Conservation (phyloP, 1,140 invertebrate species). For the Matsumurasca onukii region DNA sequence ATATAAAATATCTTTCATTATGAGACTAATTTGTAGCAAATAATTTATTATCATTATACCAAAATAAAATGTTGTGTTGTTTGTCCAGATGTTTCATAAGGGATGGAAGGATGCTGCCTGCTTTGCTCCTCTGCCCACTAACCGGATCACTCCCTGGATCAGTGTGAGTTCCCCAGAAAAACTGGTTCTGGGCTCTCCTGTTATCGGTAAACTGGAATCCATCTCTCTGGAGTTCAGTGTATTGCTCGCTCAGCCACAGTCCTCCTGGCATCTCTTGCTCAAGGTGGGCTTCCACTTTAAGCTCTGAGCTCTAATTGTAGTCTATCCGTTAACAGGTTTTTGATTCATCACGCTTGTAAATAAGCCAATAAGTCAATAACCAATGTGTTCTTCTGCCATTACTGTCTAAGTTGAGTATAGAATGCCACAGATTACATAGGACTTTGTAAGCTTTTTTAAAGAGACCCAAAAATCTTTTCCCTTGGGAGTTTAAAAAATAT, state of each 20-base stretch:
- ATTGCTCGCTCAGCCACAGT: conserved; percentile 70
- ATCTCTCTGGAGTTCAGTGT: conserved; percentile 68
- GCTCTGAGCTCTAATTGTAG: background rate
- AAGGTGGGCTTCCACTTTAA: conserved; percentile 36
- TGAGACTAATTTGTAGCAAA: too few relatives aligned
- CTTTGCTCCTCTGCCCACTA: conserved; percentile 31
- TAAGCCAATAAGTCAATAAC: too few relatives aligned
- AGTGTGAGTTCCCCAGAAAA: conserved; percentile 36
- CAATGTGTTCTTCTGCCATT: too few relatives aligned
- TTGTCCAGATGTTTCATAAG: conserved; percentile 55
- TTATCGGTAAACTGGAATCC: conserved; percentile 54
- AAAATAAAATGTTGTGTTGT: background rate
- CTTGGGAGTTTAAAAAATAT: too few relatives aligned
- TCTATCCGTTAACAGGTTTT: background rate
- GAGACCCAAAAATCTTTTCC: too few relatives aligned
- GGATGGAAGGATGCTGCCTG: conserved; percentile 55
- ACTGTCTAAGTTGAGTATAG: too few relatives aligned
- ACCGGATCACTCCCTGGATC: conserved; percentile 39
- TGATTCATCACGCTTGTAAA: too few relatives aligned
- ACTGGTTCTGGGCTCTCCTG: conserved; percentile 30
- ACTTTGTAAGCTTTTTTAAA: too few relatives aligned
- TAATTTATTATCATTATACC: too few relatives aligned
- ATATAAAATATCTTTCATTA: too few relatives aligned
- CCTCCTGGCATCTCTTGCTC: conserved; percentile 62
- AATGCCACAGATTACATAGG: too few relatives aligned